Conservation (phyloP, 53 echinoderm and acorn worm species). For the Antedon mediterranea region DNA sequence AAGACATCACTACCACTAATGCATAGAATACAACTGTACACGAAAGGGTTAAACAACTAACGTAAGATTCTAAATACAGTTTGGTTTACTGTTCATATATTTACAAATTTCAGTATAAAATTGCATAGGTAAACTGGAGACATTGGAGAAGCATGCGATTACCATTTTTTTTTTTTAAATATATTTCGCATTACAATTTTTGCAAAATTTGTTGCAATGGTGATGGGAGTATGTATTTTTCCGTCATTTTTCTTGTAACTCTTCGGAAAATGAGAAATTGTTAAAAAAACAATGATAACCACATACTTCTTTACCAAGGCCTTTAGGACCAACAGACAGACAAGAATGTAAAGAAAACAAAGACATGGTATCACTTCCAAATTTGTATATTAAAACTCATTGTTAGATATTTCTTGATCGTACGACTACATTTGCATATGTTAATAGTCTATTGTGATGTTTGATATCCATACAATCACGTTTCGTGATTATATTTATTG, state of each 20-base stretch:
- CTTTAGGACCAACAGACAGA: background rate
- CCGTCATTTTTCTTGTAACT: background rate
- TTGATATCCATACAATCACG: background rate
- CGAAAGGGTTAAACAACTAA: background rate
- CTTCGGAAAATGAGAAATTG: background rate
- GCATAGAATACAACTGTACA: background rate
- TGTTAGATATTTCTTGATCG: background rate
- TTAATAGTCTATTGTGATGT: background rate
- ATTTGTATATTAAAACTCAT: no score
- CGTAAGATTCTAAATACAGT: background rate
- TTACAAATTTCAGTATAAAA: conserved; percentile 1
- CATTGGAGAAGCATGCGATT: background rate
- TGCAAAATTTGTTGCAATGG: no score
- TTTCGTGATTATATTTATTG: background rate
- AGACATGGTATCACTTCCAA: no score
- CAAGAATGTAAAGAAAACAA: background rate
- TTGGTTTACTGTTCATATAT: background rate
- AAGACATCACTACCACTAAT: background rate
- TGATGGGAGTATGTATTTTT: background rate
- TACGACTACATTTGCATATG: background rate
- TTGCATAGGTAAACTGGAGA: background rate
- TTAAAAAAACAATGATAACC: background rate
- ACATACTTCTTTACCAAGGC: background rate
- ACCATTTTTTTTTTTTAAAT: background rate
- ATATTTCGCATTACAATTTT: background rate